Percentiles rank a stretch among this genome's conserved stretches.
Conservation (phyloP, 2,113 vertebrate species). For the Trichechus manatus region DNA sequence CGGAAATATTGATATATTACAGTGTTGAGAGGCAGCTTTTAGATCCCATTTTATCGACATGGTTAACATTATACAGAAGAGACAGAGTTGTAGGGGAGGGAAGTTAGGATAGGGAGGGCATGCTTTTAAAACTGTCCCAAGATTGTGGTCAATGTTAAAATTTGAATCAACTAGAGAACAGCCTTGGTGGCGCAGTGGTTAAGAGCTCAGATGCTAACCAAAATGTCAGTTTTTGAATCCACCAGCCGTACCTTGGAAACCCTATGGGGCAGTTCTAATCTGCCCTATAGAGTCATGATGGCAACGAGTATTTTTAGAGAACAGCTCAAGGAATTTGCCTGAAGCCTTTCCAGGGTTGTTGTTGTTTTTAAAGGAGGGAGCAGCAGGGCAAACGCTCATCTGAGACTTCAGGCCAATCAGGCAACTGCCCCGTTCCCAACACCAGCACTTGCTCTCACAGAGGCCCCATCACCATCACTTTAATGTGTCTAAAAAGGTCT, state of each 20-base stretch:
- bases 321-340: neutral
- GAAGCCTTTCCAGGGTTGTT: neutral
- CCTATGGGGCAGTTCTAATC: too few species aligned
- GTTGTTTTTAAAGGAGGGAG: neutral
- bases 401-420: neutral
- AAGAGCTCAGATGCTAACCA: too few species aligned
- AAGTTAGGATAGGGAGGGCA: rapidly evolving
- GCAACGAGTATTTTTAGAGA: neutral
- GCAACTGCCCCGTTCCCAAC: neutral
- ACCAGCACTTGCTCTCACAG: neutral
- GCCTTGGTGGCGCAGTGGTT: neutral
- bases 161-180: neutral
- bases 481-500: neutral
- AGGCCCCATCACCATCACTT: neutral
- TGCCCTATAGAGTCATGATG: too few species aligned
- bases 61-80: neutral
- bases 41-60: neutral
- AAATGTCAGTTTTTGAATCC: too few species aligned
- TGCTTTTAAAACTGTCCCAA: constrained; percentile 40
- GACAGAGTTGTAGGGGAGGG: neutral
- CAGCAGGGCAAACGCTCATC: neutral
- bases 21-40: neutral
- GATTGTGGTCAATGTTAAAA: neutral
- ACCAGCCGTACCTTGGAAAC: too few species aligned
- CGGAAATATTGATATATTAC: neutral